Evolutionary conservation across 2,113 vertebrate species (phyloP), one percentile per base, ranked within the genome.

Genomic region (Channa maculata): DNA sequence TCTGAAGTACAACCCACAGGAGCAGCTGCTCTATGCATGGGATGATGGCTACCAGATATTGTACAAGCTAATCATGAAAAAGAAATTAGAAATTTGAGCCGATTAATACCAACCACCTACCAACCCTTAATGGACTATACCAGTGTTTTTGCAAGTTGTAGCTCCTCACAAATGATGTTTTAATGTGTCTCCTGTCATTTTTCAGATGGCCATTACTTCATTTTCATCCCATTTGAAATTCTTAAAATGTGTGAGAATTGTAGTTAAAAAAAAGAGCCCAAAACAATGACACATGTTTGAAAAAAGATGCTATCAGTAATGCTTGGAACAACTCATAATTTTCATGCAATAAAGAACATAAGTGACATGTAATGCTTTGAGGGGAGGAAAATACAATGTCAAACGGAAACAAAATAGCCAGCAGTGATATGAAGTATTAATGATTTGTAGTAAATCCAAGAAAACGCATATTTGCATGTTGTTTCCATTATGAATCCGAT

Each of bases 1-100:
- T 82, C 93, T 99, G 80, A 98, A 98, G 91, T 99, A 99, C 86
- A 98, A 93, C 84, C 97, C 97, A 5, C 90, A 77, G 0, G 97
- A 99, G 91, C 94, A 96, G 87, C 95, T 97, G 87, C 92, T 99
- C 52, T 99, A 99, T 0, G 97, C 97, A 77, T 99, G 98, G 98
- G 98, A 99, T 0, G 97, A 99, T 0, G 98, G 98, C 64, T 98
- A 99, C 91, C 98, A 99, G 93, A 96, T 99, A 83, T 93, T 98
- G 51, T 99, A 99, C 91, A 97, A 97, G 88, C 95, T 99, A 62
- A 93, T 92, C 86, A 95, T 99, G 97, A 97, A 96, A 83, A 96
- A 94, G 87, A 99, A 98, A 86, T 80, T 94, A 7, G 94, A 94
- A 43, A 85, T 95, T 44, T 95, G 69, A 91, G 49, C 7, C 34